Conservation (phyloP, 2,113 vertebrate species). For the Neofelis nebulosa region DNA sequence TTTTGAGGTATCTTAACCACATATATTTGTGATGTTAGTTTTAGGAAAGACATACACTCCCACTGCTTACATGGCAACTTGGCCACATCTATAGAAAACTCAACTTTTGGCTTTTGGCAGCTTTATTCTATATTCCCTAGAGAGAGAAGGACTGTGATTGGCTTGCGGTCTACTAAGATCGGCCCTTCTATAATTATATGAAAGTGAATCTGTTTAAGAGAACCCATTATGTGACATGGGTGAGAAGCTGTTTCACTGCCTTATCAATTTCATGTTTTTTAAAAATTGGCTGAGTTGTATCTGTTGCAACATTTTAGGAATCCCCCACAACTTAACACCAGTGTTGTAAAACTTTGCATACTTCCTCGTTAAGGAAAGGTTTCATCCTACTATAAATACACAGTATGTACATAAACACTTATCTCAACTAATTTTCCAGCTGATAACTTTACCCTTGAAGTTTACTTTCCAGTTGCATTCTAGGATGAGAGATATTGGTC, state of each 20-base stretch:
- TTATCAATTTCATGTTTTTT: constrained; percentile 32
- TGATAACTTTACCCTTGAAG: constrained; percentile 26
- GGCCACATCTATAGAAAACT: background rate
- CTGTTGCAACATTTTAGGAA: constrained; percentile 28
- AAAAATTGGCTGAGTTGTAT: background rate
- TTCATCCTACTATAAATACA: background rate
- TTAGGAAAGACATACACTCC: background rate
- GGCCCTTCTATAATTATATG: background rate
- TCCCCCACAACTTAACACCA: background rate
- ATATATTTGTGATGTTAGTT: background rate
- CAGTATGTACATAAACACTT: constrained; percentile 30
- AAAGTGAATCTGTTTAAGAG: constrained; percentile 38
- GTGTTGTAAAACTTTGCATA: constrained; percentile 17
- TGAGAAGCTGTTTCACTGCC: background rate
- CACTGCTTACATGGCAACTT: background rate
- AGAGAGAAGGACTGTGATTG: background rate
- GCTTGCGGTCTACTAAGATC: background rate
- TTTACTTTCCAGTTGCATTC: constrained; percentile 10
- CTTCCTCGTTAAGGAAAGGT: constrained; percentile 13
- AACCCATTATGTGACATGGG: background rate
- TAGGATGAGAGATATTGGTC: background rate
- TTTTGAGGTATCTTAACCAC: background rate
- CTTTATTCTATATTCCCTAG: background rate
- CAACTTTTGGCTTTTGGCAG: background rate
- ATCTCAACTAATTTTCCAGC: constrained; percentile 45